phyloP scores from a whole-genome alignment of 2,888 invertebrate species.

The Drosophila birchii region DNA sequence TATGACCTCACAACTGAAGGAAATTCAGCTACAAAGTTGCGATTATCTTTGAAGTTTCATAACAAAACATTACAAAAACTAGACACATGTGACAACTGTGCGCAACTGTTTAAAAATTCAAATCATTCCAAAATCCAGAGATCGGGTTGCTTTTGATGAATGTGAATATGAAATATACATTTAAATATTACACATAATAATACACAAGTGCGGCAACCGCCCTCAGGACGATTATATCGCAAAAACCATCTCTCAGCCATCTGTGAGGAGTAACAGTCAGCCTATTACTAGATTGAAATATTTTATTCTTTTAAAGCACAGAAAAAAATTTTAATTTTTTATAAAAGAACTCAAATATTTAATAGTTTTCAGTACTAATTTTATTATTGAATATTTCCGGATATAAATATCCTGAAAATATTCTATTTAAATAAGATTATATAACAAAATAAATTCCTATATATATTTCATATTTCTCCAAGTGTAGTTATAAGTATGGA shows the following conservation, averaged over 20 bases:
- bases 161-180: conserved; percentile 52
- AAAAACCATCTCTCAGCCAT: conserved; percentile 59
- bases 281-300: conserved; percentile 54
- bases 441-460: too few species aligned
- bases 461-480: neutral
- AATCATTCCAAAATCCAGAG: conserved; percentile 14
- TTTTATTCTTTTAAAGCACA: conserved; percentile 31
- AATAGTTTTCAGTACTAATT: neutral
- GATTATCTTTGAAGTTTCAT: conserved; percentile 4
- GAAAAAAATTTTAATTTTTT: neutral
- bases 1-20: conserved; percentile 9
- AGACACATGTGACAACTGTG: conserved; percentile 33
- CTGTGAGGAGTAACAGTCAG: conserved; percentile 54
- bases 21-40: conserved; percentile 14
- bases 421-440: neutral
- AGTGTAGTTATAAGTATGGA: conserved; percentile 10
- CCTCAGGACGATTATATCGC: conserved; percentile 4
- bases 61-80: neutral
- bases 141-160: conserved; percentile 48
- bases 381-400: neutral
- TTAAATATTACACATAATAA: conserved; percentile 56
- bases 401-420: neutral
- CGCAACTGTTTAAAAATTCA: conserved; percentile 29
- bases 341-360: neutral
- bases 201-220: conserved; percentile 26